Percentiles rank a stretch among this genome's conserved stretches.
These are phyloP conservation scores for Clepsis dumicolana DNA, from an alignment of 2,888 invertebrate genomes.

Conservation along the genomic window DNA sequence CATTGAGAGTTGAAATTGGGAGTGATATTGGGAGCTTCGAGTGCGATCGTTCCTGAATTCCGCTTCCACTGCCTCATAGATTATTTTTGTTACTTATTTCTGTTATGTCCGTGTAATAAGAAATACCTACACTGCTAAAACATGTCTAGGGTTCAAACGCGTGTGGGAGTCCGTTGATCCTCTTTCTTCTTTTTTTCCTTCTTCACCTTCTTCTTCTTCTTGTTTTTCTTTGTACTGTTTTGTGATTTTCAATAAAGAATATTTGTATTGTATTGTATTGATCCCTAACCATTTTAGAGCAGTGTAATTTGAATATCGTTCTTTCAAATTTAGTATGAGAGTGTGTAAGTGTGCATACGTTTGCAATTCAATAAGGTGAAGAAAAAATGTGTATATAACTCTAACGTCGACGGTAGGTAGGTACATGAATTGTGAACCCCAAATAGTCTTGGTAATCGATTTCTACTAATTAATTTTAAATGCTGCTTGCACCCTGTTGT, in stretches of 20 bases:
- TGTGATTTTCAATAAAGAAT: too few relatives aligned
- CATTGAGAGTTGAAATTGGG: too few relatives aligned
- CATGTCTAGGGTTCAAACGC: too few relatives aligned
- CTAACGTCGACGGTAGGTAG: background rate
- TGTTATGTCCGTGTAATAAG: background rate
- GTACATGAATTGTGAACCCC: background rate
- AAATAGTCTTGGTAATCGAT: conserved; percentile 38
- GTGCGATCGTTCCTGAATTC: conserved; percentile 47
- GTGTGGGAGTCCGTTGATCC: too few relatives aligned
- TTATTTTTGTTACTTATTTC: conserved; percentile 51
- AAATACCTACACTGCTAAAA: too few relatives aligned
- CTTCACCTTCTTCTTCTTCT: too few relatives aligned
- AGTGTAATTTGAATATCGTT: too few relatives aligned
- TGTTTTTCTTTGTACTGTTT: too few relatives aligned
- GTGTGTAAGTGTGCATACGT: conserved; percentile 42
- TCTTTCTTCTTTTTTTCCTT: too few relatives aligned
- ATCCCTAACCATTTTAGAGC: too few relatives aligned
- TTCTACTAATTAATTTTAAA: conserved; percentile 30
- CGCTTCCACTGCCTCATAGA: conserved; percentile 69
- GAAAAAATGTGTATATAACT: background rate
- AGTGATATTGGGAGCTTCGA: conserved; percentile 71
- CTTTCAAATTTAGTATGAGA: background rate
- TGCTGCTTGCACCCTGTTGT: conserved; percentile 25
- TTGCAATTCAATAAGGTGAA: background rate
- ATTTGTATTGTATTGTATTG: too few relatives aligned